A percentile compares a stretch with the other conserved stretches of the same genome.
Evolutionary conservation across 2,113 vertebrate genomes (phyloP).

Genomic region (Phocoena phocoena): DNA sequence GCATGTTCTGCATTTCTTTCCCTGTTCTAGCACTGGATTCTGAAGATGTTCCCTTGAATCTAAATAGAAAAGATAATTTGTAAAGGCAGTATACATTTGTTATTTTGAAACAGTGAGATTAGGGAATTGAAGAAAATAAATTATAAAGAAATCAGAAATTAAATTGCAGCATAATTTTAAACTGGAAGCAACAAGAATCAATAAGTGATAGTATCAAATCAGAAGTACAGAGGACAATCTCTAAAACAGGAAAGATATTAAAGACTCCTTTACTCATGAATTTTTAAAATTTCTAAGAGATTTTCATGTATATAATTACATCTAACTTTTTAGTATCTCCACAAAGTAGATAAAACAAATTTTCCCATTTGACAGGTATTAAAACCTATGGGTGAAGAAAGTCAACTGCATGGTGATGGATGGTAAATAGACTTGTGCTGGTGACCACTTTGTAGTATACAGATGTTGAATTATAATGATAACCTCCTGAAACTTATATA

Average conservation of each 20-base stretch:
- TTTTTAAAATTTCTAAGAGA: constrained; percentile 1
- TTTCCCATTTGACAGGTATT: not conserved
- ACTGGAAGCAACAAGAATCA: constrained; percentile 1
- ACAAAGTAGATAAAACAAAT: not conserved
- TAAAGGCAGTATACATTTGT: not conserved
- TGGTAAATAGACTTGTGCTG: not conserved
- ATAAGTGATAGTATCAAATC: not conserved
- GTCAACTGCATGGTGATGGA: not conserved
- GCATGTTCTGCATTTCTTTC: not conserved
- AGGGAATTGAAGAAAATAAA: constrained; percentile 1
- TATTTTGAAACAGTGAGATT: constrained; percentile 30
- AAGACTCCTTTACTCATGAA: not conserved
- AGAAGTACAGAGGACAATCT: not conserved
- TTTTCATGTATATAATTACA: not conserved
- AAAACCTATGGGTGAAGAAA: not conserved
- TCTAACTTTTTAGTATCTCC: not conserved
- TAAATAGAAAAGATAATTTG: not conserved
- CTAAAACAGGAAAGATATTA: not conserved
- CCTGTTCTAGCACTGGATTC: not conserved
- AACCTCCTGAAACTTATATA: not conserved
- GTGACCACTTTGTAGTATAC: not conserved
- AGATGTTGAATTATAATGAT: not conserved
- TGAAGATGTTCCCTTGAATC: not conserved
- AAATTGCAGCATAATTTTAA: constrained; percentile 28
- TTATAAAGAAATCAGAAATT: not conserved